Conservation (phyloP, 2,888 invertebrate genomes). For the Scotopteryx bipunctaria region DNA sequence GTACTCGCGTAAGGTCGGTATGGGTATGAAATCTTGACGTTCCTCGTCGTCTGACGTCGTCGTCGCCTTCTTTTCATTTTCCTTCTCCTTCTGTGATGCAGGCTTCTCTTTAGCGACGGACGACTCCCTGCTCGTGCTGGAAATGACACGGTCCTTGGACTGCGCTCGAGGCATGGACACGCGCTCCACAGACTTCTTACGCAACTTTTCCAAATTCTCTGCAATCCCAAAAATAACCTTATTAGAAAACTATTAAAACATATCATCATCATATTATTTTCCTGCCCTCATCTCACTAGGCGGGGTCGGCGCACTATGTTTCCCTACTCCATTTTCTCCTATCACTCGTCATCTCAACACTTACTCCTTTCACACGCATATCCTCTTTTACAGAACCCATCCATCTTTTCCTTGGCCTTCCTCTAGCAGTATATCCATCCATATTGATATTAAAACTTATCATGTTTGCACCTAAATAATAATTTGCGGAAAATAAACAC, state of each 20-base stretch:
- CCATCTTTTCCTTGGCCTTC: too few relatives aligned
- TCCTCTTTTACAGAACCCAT: too few relatives aligned
- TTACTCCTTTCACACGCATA: too few relatives aligned
- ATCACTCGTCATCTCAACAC: too few relatives aligned
- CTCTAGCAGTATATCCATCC: too few relatives aligned
- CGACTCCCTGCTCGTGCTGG: conserved; percentile 79
- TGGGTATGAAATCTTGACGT: conserved; percentile 66
- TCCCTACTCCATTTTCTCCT: too few relatives aligned
- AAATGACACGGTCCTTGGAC: conserved; percentile 65
- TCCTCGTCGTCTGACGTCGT: conserved; percentile 76
- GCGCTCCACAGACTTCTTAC: conserved; percentile 69
- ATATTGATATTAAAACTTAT: too few relatives aligned
- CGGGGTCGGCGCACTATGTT: too few relatives aligned
- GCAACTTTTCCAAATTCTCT: conserved; percentile 69
- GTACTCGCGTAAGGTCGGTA: conserved; percentile 79
- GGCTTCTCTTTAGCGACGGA: conserved; percentile 70
- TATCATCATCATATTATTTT: not conserved
- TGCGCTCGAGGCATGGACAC: conserved; percentile 58
- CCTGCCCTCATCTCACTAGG: too few relatives aligned
- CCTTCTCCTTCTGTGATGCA: conserved; percentile 54
- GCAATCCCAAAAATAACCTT: conserved; percentile 13
- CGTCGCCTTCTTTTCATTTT: conserved; percentile 54
- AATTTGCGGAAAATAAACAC: too few relatives aligned
- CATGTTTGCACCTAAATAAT: too few relatives aligned
- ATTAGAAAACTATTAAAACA: not conserved